Conservation (phyloP, 2,113 vertebrate genomes). For the Atractosteus spatula region DNA sequence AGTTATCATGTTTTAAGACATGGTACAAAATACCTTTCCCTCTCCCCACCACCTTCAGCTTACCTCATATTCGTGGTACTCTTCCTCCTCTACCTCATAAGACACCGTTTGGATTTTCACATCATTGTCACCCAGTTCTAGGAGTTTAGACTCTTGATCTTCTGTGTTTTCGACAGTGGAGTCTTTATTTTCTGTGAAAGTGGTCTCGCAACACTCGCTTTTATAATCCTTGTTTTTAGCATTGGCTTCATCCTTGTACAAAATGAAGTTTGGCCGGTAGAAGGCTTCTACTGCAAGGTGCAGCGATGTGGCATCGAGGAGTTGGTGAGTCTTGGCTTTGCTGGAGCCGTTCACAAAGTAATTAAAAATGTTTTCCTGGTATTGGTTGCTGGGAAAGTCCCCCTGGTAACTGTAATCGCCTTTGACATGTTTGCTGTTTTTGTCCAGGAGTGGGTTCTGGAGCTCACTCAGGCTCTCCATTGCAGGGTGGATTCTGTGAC, state of each 20-base stretch:
- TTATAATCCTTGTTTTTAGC: slow-evolving; percentile 85
- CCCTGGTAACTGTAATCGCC: slow-evolving; percentile 72
- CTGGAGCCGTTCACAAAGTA: slow-evolving; percentile 74
- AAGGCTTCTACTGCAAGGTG: slow-evolving; percentile 86
- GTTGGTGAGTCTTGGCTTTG: slow-evolving; percentile 72
- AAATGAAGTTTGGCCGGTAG: slow-evolving; percentile 80
- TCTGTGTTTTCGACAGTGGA: slow-evolving; percentile 52
- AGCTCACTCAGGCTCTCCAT: slow-evolving; percentile 93
- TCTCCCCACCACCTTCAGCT: slow-evolving; percentile 28
- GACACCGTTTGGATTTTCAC: slow-evolving; percentile 90
- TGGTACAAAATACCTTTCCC: slow-evolving; percentile 15
- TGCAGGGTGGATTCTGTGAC: slow-evolving; percentile 19
- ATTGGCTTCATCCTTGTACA: slow-evolving; percentile 78
- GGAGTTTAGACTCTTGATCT: slow-evolving; percentile 61
- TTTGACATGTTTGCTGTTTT: slow-evolving; percentile 75
- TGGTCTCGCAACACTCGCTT: slow-evolving; percentile 88
- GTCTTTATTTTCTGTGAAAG: slow-evolving; percentile 84
- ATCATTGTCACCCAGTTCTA: slow-evolving; percentile 66
- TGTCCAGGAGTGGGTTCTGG: slow-evolving; percentile 86
- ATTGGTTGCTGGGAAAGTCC: slow-evolving; percentile 65
- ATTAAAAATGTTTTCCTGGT: slow-evolving; percentile 79
- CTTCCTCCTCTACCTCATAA: slow-evolving; percentile 90
- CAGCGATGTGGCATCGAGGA: slow-evolving; percentile 85
- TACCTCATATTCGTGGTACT: slow-evolving; percentile 87
- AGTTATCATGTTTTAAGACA: too few relatives aligned